Evolutionary conservation across 2,113 vertebrate species (phyloP), one percentile per base, ranked within the genome.

Genomic region (Marmota flaviventris): DNA sequence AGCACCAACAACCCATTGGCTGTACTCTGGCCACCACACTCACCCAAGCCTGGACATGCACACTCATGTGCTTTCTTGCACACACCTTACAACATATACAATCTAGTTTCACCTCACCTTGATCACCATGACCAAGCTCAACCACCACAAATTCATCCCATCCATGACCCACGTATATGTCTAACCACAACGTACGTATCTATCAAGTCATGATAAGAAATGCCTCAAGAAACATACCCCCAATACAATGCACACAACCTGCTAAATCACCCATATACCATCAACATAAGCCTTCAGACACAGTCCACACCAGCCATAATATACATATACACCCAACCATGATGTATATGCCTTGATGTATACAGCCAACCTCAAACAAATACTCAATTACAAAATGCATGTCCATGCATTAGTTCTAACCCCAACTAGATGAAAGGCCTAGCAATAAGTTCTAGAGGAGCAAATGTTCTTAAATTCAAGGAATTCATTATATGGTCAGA

Each of bases 401-500:
- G 58, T 24, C 6, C 5, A 3, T 53, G 20, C 12, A 24, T 79
- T 78, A 48, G 72, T 13, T 78, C n/a, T 82, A 34, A 69, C 22
- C 37, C 7, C 4, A 58, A 4, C 10, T 78, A 53, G 24, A 4
- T 73, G 10, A 92, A 93, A 95, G 78, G 16, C 34, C 27, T 69
- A 61, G 24, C 32, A 69, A n/a, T 63, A 69, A 83, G 32, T 69
- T 81, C 56, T 39, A 13, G 9, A 87, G 39, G 18, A 77, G 6
- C 24, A 91, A 96, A 73, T 48, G 25, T 95, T 89, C 34, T 84
- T 72, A 9, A 77, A 67, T 25, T 89, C 5, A 92, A 78, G 56
- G 32, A 75, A 89, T 34, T 75, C 48, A 94, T 67, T 83, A 67
- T 42, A 91, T 58, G 8, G 20, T 85, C 72, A 97, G 48, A 95